These are phyloP conservation scores for Apostichopus parvimensis DNA, from an alignment of 35 echinoderm and acorn worm species.

Conservation along the genomic window DNA sequence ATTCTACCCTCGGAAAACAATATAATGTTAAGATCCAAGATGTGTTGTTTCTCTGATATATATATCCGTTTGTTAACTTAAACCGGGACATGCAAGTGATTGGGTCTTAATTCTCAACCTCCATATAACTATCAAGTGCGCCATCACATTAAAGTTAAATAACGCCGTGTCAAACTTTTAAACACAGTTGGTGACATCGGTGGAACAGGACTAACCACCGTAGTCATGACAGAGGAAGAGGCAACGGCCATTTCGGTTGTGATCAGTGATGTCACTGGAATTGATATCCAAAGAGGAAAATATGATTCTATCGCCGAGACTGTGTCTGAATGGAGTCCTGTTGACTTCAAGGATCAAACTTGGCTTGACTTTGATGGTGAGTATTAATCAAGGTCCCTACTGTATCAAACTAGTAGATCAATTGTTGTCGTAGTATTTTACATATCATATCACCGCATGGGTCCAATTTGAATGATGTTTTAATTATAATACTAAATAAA, in stretches of 20 bases:
- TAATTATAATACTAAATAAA: not conserved
- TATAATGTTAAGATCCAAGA: too few relatives aligned
- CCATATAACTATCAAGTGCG: not conserved
- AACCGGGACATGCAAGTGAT: not conserved
- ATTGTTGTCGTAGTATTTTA: too few relatives aligned
- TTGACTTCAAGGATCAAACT: conserved; percentile 30
- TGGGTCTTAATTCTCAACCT: not conserved
- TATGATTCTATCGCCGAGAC: not conserved
- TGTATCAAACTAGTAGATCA: not conserved
- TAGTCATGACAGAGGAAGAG: conserved; percentile 1
- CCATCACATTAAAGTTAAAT: not conserved
- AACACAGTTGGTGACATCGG: not conserved
- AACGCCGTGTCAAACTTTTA: too few relatives aligned
- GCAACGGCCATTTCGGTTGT: not conserved
- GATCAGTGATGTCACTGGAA: conserved; percentile 1
- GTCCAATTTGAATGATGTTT: too few relatives aligned
- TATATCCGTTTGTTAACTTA: too few relatives aligned
- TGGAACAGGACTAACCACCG: not conserved
- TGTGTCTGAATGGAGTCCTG: not conserved
- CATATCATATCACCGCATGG: too few relatives aligned
- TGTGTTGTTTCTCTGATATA: too few relatives aligned
- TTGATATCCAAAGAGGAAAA: not conserved
- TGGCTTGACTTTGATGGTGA: conserved; percentile 34
- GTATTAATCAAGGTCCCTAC: not conserved
- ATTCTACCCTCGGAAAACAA: too few relatives aligned